Conservation (phyloP, 2,888 invertebrate genomes). For the Argyresthia goedartella region DNA sequence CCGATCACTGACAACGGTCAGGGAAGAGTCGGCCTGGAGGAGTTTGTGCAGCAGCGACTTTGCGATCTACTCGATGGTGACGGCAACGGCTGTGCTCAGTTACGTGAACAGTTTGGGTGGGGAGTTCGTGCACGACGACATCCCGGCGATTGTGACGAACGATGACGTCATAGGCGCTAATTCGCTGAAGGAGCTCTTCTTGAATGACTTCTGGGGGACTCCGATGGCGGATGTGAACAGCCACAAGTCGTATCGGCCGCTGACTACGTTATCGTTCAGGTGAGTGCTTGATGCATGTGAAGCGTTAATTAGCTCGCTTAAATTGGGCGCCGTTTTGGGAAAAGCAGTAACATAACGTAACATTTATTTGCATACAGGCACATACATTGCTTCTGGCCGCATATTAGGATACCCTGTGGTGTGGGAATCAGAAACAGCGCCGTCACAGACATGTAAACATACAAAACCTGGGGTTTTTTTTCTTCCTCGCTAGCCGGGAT, state of each 20-base stretch:
- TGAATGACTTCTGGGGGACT: slow-evolving; percentile 91
- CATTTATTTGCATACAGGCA: too few species aligned
- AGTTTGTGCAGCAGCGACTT: slow-evolving; percentile 48
- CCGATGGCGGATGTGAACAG: slow-evolving; percentile 84
- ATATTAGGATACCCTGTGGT: too few species aligned
- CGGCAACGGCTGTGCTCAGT: slow-evolving; percentile 76
- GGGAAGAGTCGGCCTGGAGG: slow-evolving; percentile 41
- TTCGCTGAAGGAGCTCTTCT: slow-evolving; percentile 74
- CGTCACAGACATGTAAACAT: too few species aligned
- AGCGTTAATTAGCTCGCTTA: background rate
- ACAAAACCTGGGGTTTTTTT: too few species aligned
- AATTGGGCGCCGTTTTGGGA: background rate
- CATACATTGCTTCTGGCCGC: too few species aligned
- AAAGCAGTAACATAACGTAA: too few species aligned
- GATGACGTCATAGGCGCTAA: slow-evolving; percentile 81
- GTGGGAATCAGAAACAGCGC: too few species aligned
- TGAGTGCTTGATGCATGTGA: too few species aligned
- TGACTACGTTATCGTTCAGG: slow-evolving; percentile 89
- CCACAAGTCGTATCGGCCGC: slow-evolving; percentile 89
- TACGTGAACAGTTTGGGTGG: slow-evolving; percentile 82
- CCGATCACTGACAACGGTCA: slow-evolving; percentile 44
- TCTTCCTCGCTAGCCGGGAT: too few species aligned
- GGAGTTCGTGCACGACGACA: slow-evolving; percentile 91
- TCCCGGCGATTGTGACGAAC: slow-evolving; percentile 86
- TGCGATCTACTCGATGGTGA: slow-evolving; percentile 74